A percentile compares a stretch with the other conserved stretches of the same genome.
Conservation (phyloP, 2,113 vertebrate species). For the Ctenodactylus gundi region DNA sequence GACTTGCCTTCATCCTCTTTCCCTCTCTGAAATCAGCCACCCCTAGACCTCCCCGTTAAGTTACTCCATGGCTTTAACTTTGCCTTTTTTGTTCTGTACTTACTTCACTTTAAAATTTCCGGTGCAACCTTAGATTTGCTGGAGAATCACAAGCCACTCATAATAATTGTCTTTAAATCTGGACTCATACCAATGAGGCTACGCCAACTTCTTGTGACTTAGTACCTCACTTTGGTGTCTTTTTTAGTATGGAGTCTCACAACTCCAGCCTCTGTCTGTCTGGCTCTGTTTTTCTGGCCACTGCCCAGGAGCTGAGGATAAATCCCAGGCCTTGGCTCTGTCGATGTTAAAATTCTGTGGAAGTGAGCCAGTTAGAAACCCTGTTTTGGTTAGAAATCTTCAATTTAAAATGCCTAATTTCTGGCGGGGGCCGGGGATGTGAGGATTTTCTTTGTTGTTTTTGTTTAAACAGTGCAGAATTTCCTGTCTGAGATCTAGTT, state of each 20-base stretch:
- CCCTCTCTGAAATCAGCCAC: neutral
- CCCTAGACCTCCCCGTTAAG: neutral
- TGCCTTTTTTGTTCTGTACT: constrained; percentile 16
- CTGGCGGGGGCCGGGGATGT: constrained; percentile 40
- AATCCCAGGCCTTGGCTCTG: constrained; percentile 60
- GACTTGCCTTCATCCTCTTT: neutral
- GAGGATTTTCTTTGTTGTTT: constrained; percentile 58
- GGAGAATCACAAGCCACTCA: neutral
- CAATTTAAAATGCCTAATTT: constrained; percentile 44
- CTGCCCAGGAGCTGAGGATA: constrained; percentile 58
- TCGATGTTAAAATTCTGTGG: constrained; percentile 63
- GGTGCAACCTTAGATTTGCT: neutral
- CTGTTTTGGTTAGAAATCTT: constrained; percentile 43
- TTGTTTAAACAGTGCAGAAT: constrained; percentile 38
- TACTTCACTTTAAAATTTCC: neutral
- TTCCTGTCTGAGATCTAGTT: constrained; percentile 45
- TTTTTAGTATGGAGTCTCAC: constrained; percentile 30
- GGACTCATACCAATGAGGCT: neutral
- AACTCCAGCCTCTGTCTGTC: constrained; percentile 43
- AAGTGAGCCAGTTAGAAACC: constrained; percentile 67
- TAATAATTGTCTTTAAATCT: neutral
- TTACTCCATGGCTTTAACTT: neutral
- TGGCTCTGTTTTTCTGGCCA: constrained; percentile 66
- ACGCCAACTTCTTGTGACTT: neutral
- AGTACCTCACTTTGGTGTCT: neutral